Evolutionary conservation across 2,113 vertebrate genomes (phyloP).

Genomic region (Oriolus oriolus): DNA sequence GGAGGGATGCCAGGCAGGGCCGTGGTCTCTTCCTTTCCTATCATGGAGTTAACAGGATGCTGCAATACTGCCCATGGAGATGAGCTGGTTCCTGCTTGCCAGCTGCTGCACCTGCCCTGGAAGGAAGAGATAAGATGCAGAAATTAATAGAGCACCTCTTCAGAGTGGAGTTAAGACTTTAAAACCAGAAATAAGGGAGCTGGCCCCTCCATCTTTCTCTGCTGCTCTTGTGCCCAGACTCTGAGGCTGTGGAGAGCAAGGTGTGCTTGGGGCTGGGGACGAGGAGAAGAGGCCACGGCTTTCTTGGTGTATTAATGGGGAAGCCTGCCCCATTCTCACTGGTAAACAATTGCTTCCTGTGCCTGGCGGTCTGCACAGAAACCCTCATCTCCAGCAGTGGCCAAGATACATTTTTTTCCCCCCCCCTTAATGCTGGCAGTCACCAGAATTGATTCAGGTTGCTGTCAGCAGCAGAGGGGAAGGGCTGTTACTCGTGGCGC

Average conservation of each 20-base stretch:
- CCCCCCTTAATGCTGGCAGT: background rate
- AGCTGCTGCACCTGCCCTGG: slow-evolving; percentile 9
- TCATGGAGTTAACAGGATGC: background rate
- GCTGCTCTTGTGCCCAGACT: background rate
- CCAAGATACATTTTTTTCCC: background rate
- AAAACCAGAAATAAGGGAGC: background rate
- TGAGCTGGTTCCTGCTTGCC: background rate
- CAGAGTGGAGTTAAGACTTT: background rate
- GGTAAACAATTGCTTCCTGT: background rate
- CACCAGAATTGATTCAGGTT: background rate
- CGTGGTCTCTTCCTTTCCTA: background rate
- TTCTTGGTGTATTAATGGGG: background rate
- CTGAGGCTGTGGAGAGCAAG: background rate
- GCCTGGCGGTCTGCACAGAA: background rate
- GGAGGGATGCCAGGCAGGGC: background rate
- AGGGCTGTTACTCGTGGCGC: background rate
- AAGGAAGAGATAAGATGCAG: background rate
- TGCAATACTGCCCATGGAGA: background rate
- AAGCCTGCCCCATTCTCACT: accelerated
- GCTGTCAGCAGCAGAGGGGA: background rate
- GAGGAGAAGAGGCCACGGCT: background rate
- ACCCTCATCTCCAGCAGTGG: background rate
- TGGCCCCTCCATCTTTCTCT: background rate
- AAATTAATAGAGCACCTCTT: background rate
- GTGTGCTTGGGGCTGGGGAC: background rate